Percentiles rank a stretch among this genome's conserved stretches.
These are phyloP conservation scores for Rousettus madagascariensis DNA, from an alignment of 2,797 vertebrate genomes.

Conservation along the genomic window DNA sequence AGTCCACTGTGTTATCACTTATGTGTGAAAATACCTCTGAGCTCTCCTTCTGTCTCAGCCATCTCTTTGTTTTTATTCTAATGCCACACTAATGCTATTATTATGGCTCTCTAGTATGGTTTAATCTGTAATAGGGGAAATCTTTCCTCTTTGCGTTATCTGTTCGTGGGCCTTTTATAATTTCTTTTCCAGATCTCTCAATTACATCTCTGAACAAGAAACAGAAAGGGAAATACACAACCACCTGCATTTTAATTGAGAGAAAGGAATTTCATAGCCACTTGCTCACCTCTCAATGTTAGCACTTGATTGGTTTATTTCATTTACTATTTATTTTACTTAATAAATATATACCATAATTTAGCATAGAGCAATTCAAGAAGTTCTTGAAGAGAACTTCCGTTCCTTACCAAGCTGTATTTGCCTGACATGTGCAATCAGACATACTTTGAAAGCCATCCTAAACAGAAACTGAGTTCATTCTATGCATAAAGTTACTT, in stretches of 20 bases:
- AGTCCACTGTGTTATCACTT: background rate
- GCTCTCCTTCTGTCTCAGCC: background rate
- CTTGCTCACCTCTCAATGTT: background rate
- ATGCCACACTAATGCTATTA: background rate
- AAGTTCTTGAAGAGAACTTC: background rate
- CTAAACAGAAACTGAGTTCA: background rate
- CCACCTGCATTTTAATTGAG: background rate
- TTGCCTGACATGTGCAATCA: background rate
- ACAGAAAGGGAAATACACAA: background rate
- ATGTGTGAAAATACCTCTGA: background rate
- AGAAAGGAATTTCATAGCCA: background rate
- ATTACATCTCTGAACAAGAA: background rate
- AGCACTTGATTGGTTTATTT: no score
- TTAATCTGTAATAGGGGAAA: background rate
- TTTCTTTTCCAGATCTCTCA: background rate
- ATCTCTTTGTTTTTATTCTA: background rate
- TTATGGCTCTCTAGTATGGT: background rate
- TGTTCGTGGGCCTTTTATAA: background rate
- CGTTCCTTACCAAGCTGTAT: background rate
- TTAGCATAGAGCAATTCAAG: no score
- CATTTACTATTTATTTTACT: no score
- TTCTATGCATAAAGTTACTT: background rate
- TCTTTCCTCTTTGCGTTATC: background rate
- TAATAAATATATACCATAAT: no score
- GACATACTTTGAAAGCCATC: background rate